Conservation (phyloP, 2,113 vertebrate species). For the Oncorhynchus masou region DNA sequence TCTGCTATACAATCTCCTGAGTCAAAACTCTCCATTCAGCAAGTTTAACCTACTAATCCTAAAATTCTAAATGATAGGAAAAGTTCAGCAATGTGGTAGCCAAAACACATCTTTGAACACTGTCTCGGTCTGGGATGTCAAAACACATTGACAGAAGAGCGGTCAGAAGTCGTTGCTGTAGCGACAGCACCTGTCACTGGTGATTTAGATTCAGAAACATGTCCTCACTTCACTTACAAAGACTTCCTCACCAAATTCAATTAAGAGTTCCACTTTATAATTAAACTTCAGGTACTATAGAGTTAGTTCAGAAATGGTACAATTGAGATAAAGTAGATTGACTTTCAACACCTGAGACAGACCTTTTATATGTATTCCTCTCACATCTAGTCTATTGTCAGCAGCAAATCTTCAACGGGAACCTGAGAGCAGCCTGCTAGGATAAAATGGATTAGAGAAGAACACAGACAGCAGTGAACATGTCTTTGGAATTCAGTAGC, state of each 20-base stretch:
- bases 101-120: background rate
- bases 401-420: background rate
- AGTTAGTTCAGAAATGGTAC: no score
- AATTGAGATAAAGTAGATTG: no score
- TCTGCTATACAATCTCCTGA: background rate
- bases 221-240: conserved; percentile 31
- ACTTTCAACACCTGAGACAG: no score
- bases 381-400: no score
- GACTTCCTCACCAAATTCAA: background rate
- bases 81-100: background rate
- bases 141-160: conserved; percentile 34
- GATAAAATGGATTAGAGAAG: background rate
- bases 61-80: background rate
- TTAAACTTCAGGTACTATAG: no score
- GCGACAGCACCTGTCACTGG: conserved; percentile 49
- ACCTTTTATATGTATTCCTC: no score
- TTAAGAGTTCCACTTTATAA: background rate
- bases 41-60: background rate
- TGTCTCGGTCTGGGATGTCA: conserved; percentile 31
- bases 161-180: conserved; percentile 9
- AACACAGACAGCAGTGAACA: background rate
- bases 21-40: background rate
- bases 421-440: background rate
- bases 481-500: background rate
- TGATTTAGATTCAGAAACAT: conserved; percentile 25